These are phyloP conservation scores for Pterostichus niger DNA, from an alignment of 2,888 invertebrate species.

Conservation along the genomic window DNA sequence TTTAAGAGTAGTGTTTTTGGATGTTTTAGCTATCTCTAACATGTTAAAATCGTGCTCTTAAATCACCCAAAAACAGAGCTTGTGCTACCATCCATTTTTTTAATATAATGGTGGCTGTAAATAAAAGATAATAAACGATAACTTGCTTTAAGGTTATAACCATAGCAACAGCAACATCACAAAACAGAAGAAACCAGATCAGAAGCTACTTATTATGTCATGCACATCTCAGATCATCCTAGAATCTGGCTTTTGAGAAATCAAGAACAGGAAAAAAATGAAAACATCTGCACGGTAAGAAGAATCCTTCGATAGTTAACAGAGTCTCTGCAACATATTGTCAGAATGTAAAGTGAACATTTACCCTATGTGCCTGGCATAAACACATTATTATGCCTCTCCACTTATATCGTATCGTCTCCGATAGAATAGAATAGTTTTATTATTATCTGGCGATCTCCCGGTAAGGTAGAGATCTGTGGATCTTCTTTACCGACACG, in stretches of 20 bases:
- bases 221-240: not conserved
- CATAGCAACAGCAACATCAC: no score
- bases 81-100: no score
- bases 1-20: no score
- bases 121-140: no score
- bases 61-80: no score
- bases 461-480: conserved; percentile 54
- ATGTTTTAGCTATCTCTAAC: no score
- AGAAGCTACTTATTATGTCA: conserved; percentile 38
- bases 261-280: not conserved
- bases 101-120: no score
- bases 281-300: conserved; percentile 2
- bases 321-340: conserved; percentile 14
- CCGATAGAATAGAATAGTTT: conserved; percentile 17
- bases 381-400: not conserved
- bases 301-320: not conserved
- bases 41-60: no score
- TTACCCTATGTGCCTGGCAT: conserved; percentile 25
- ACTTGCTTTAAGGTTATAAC: no score
- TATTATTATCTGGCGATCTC: conserved; percentile 60
- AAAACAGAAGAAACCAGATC: no score
- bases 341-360: conserved; percentile 50
- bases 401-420: not conserved
- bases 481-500: conserved; percentile 57
- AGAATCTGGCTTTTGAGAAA: conserved; percentile 24